phyloP scores from a whole-genome alignment of 2,113 vertebrate genomes.

The Falcunculus frontatus region DNA sequence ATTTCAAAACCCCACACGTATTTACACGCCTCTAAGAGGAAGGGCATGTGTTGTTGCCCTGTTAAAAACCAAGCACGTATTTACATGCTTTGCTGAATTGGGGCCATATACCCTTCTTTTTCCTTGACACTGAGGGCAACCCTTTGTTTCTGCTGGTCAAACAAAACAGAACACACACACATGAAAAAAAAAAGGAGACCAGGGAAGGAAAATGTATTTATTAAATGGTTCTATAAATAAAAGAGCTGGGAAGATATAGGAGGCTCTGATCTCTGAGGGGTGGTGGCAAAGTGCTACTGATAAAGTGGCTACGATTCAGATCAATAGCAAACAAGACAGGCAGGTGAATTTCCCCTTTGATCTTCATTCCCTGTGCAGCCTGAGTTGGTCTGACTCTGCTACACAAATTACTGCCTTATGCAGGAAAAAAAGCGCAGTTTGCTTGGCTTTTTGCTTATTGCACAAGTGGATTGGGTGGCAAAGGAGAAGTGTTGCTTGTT shows the following conservation, averaged over 20 bases:
- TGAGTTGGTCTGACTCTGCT: not conserved
- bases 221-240: slow-evolving; percentile 68
- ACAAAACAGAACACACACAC: not conserved
- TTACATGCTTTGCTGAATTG: slow-evolving; percentile 45
- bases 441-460: slow-evolving; percentile 40
- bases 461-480: not conserved
- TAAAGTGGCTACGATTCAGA: slow-evolving; percentile 54
- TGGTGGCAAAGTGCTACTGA: slow-evolving; percentile 63
- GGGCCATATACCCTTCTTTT: slow-evolving; percentile 38
- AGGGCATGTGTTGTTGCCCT: not conserved
- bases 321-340: slow-evolving; percentile 59
- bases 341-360: slow-evolving; percentile 60
- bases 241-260: slow-evolving; percentile 32
- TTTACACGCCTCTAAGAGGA: not conserved
- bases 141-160: slow-evolving; percentile 55
- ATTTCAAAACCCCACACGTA: not conserved
- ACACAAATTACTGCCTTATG: slow-evolving; percentile 50
- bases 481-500: not conserved
- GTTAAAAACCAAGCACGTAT: not conserved
- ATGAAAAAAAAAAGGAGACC: not conserved
- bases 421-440: slow-evolving; percentile 5
- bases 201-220: slow-evolving; percentile 47
- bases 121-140: slow-evolving; percentile 29
- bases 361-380: not conserved
- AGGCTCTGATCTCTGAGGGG: slow-evolving; percentile 51